These are phyloP conservation scores for Pristionchus entomophagus DNA, from an alignment of 2,888 invertebrate genomes.

Conservation along the genomic window DNA sequence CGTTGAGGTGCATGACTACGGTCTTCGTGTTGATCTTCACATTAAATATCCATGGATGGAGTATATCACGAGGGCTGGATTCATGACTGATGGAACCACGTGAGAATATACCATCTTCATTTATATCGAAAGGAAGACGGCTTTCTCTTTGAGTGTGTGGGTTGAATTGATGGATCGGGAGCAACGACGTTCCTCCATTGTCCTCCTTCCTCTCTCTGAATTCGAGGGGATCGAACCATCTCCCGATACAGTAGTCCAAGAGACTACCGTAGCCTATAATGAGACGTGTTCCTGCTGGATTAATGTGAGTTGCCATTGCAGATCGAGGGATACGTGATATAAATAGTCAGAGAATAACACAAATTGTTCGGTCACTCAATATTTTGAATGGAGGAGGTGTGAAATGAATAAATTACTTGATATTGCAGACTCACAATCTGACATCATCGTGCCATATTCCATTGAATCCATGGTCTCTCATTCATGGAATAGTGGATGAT, in stretches of 20 bases:
- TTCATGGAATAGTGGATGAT: conserved; percentile 34
- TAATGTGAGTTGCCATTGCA: not conserved
- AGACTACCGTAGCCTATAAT: not conserved
- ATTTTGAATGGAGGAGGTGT: not conserved
- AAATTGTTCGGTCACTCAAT: not conserved
- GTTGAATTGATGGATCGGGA: conserved; percentile 62
- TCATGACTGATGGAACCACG: conserved; percentile 93
- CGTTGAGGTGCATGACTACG: conserved; percentile 54
- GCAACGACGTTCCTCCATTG: conserved; percentile 59
- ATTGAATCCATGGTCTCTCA: not conserved
- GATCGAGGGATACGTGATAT: too few relatives aligned
- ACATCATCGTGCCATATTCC: conserved; percentile 27
- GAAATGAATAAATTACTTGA: not conserved
- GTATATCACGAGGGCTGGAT: conserved; percentile 93
- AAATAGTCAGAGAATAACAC: too few relatives aligned
- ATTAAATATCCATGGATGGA: conserved; percentile 91
- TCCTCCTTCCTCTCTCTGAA: conserved; percentile 58
- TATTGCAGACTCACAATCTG: conserved; percentile 43
- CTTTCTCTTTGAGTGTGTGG: conserved; percentile 62
- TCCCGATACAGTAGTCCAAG: conserved; percentile 11
- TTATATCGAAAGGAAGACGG: too few relatives aligned
- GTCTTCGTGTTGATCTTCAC: conserved; percentile 55
- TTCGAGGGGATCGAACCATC: conserved; percentile 44
- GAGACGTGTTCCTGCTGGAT: conserved; percentile 16
- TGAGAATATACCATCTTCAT: conserved; percentile 76